Percentiles rank a stretch among this genome's conserved stretches.
Evolutionary conservation across 1,140 invertebrate species (phyloP).

Genomic region (Drosophila pseudoananassae): DNA sequence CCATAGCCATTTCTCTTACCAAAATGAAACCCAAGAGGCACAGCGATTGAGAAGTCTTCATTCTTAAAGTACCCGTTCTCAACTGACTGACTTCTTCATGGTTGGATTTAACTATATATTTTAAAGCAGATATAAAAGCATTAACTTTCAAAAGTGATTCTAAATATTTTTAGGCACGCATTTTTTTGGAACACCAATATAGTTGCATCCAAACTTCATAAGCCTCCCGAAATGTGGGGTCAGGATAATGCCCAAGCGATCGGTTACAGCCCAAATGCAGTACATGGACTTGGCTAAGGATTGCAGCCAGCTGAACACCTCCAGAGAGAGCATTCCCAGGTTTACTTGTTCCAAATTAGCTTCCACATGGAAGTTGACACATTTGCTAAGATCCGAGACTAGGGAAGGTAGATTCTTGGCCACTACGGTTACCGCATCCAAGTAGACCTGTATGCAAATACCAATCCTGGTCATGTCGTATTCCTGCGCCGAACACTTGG

Average conservation of each 20-base stretch:
- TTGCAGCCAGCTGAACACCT: conserved; percentile 7
- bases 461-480: conserved; percentile 1
- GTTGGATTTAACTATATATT: neutral
- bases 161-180: neutral
- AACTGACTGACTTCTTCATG: neutral
- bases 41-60: neutral
- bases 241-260: neutral
- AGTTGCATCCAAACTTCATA: neutral
- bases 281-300: conserved; percentile 5
- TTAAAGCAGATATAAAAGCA: neutral
- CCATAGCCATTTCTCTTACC: neutral
- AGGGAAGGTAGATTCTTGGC: neutral
- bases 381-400: neutral
- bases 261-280: conserved; percentile 7
- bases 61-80: neutral
- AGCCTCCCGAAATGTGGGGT: neutral
- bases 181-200: neutral
- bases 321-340: neutral
- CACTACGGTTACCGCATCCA: neutral
- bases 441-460: neutral
- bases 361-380: neutral
- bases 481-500: neutral
- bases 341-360: neutral
- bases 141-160: neutral
- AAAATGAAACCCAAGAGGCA: neutral